phyloP scores from a whole-genome alignment of 2,888 invertebrate species.

The Acholoe squamosa region DNA sequence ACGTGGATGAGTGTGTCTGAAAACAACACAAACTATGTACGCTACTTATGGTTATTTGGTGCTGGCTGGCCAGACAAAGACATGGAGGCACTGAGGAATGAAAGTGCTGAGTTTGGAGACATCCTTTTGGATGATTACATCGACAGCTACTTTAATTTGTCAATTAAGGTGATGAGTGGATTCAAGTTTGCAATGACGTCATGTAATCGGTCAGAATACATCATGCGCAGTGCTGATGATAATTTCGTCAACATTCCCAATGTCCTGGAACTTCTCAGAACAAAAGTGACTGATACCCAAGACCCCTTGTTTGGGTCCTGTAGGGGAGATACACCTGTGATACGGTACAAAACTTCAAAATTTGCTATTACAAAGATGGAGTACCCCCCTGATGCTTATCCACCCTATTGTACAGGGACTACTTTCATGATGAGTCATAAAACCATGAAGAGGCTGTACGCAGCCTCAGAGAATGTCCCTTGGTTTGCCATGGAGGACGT shows the following conservation, averaged over 20 bases:
- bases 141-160: too few relatives aligned
- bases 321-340: not conserved
- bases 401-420: not conserved
- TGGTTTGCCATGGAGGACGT: slow-evolving; percentile 36
- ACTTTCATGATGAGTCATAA: not conserved
- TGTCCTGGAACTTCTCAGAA: not conserved
- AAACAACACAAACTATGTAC: not conserved
- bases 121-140: slow-evolving; percentile 8
- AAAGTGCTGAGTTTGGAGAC: not conserved
- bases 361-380: not conserved
- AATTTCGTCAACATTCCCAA: not conserved
- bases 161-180: not conserved
- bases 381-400: not conserved
- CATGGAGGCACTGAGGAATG: not conserved
- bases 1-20: not conserved
- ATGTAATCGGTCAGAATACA: not conserved
- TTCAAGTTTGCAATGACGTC: not conserved
- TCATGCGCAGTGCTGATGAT: slow-evolving; percentile 3
- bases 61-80: not conserved
- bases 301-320: not conserved
- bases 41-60: not conserved
- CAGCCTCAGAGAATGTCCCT: not conserved
- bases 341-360: not conserved
- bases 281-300: not conserved
- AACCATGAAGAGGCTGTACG: not conserved